These are phyloP conservation scores for Hesperia comma DNA, from an alignment of 2,888 invertebrate species.

Conservation along the genomic window DNA sequence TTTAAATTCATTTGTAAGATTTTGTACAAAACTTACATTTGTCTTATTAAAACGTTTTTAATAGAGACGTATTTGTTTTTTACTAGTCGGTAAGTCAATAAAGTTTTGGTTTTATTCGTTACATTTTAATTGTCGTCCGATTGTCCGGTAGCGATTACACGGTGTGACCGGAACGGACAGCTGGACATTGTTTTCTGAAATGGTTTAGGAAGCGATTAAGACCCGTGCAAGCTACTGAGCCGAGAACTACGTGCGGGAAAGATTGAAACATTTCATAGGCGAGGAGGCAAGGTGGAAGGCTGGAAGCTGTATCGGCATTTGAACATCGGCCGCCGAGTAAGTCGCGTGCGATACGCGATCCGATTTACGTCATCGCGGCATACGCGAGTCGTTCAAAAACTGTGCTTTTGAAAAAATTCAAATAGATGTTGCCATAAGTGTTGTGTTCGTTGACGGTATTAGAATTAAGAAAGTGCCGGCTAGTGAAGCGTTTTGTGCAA, in stretches of 20 bases:
- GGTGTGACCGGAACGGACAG: slow-evolving; percentile 61
- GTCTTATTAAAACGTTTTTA: background rate
- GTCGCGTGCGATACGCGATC: slow-evolving; percentile 54
- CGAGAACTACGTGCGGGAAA: slow-evolving; percentile 45
- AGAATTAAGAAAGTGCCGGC: slow-evolving; percentile 47
- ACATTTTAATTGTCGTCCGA: slow-evolving; percentile 41
- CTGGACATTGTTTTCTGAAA: slow-evolving; percentile 57
- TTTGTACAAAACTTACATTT: background rate
- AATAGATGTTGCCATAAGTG: slow-evolving; percentile 40
- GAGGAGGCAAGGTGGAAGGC: slow-evolving; percentile 64
- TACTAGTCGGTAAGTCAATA: no score
- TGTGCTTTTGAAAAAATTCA: slow-evolving; percentile 16
- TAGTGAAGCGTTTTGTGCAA: slow-evolving; percentile 58
- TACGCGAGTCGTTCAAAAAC: slow-evolving; percentile 3
- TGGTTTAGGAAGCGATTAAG: slow-evolving; percentile 61
- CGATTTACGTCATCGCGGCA: slow-evolving; percentile 21
- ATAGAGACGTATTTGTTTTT: no score
- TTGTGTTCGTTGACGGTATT: slow-evolving; percentile 50
- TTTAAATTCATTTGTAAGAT: background rate
- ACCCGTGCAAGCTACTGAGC: slow-evolving; percentile 53
- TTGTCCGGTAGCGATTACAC: slow-evolving; percentile 52
- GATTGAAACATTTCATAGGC: slow-evolving; percentile 63
- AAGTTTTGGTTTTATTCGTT: background rate
- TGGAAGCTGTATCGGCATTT: slow-evolving; percentile 68
- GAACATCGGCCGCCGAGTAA: slow-evolving; percentile 56